Base-by-base conservation (phyloP, 2,113 vertebrate genomes). In the Cebidichthys violaceus region DNA sequence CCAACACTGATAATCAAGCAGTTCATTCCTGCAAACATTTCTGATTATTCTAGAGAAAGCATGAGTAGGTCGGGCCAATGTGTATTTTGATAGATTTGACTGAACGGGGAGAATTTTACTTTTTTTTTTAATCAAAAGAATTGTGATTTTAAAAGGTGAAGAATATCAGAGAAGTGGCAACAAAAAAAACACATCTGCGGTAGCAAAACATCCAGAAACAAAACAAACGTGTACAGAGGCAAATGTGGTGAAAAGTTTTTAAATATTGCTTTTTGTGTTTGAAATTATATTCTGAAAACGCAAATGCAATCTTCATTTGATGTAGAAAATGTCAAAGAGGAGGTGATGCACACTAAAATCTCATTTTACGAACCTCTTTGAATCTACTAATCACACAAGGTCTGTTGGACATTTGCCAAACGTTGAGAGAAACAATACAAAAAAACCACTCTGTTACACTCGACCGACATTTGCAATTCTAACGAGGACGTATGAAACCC, bases 401-500 rank as follows among this genome's bases (percentile, higher is more conserved):
- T 89, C 77, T 80, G 81, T 83, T 47, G 70, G 82, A 90, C 75
- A 78, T 89, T 90, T 88, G 87, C 91, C 82, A 72, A 82, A 90
- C 27, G 33, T 43, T 67, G 86, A 62, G 57, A 74, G 82, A 73
- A 84, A 93, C 86, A 89, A 92, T 86, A 92, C 90, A 93, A 88
- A 87, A 92, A 89, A 20, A n/a, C n/a, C 84, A 79, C 88, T 90
- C 88, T 93, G 93, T 93, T 79, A 75, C 88, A 67, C 89, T 91
- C 70, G 0, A 81, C 41, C 20, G 27, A 59, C 87, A 94, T 94
- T 94, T 92, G 93, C 93, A 94, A 94, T 92, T 91, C 91, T 86
- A 93, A 93, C 67, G 41, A 90, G 61, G 68, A 82, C 50, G 70
- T 78, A 89, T 85, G 92, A 87, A 90, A 86, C 92, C 91, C 91